A percentile compares a stretch with the other conserved stretches of the same genome.
phyloP scores from a whole-genome alignment of 2,113 vertebrate genomes.

The Poecilia latipinna region DNA sequence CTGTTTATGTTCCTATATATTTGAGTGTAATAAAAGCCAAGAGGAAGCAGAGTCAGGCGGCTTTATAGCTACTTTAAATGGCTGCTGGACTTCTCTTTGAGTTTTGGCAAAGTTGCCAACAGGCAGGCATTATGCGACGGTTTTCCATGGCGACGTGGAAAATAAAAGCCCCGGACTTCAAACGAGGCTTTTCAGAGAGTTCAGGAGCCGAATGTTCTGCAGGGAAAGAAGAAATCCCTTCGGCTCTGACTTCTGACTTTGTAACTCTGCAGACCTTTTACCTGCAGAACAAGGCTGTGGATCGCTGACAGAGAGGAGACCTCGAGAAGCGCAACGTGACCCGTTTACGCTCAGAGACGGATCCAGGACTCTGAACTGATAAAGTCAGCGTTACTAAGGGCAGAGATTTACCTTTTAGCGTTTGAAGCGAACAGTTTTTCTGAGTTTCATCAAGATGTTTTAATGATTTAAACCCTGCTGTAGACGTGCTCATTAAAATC shows the following conservation, averaged over 20 bases:
- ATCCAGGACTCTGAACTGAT: neutral
- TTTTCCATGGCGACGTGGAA: constrained; percentile 6
- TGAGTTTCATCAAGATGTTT: neutral
- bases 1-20: neutral
- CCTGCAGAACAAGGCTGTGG: neutral
- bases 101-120: constrained; percentile 6
- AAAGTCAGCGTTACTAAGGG: neutral
- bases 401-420: neutral
- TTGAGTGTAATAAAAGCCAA: neutral
- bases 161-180: neutral
- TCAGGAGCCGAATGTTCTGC: constrained; percentile 1
- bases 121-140: constrained; percentile 2
- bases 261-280: constrained; percentile 12
- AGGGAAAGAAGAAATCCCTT: constrained; percentile 8
- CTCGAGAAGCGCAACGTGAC: neutral
- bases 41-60: neutral
- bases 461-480: neutral
- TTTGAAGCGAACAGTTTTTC: neutral
- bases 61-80: neutral
- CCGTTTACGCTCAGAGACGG: neutral
- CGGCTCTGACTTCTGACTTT: constrained; percentile 15
- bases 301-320: neutral
- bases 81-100: constrained; percentile 4
- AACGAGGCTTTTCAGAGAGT: neutral
- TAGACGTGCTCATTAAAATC: neutral